Percentiles rank a stretch among this genome's conserved stretches.
phyloP scores from a whole-genome alignment of 2,888 invertebrate genomes.

The Oxytorus armatus region DNA sequence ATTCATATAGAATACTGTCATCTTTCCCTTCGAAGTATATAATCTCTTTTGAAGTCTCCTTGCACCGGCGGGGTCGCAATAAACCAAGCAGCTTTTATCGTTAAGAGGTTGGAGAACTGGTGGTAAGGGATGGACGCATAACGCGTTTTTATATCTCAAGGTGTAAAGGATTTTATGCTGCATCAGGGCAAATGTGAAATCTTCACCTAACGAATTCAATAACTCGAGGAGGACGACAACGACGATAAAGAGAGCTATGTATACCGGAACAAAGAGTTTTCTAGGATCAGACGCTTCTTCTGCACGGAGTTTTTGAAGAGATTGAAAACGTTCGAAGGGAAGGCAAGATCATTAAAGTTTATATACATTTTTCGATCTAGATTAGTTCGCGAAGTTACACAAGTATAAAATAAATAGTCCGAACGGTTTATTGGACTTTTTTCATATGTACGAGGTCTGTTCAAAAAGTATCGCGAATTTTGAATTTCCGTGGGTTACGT shows the following conservation, averaged over 20 bases:
- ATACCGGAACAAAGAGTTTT: constrained; percentile 22
- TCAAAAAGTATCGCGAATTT: too few relatives aligned
- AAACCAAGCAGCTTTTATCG: constrained; percentile 45
- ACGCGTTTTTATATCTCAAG: constrained; percentile 18
- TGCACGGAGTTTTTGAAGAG: not conserved
- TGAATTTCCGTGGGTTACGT: too few relatives aligned
- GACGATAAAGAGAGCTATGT: not conserved
- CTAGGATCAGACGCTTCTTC: constrained; percentile 4
- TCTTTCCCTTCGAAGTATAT: not conserved
- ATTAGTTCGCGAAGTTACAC: too few relatives aligned
- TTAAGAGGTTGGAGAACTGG: constrained; percentile 2
- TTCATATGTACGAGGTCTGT: too few relatives aligned
- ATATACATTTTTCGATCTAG: too few relatives aligned
- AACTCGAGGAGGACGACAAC: constrained; percentile 47
- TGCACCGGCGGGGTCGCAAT: constrained; percentile 34
- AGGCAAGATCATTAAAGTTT: too few relatives aligned
- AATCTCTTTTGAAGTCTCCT: constrained; percentile 2
- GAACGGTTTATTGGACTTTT: too few relatives aligned
- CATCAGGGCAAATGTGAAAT: constrained; percentile 68
- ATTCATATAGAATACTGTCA: constrained; percentile 41
- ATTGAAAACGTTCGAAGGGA: too few relatives aligned
- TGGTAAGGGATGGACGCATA: not conserved
- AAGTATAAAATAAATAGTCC: too few relatives aligned
- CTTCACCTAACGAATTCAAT: constrained; percentile 72
- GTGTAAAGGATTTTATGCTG: constrained; percentile 69